phyloP scores from a whole-genome alignment of 2,888 invertebrate species.

The Malacosoma neustria region DNA sequence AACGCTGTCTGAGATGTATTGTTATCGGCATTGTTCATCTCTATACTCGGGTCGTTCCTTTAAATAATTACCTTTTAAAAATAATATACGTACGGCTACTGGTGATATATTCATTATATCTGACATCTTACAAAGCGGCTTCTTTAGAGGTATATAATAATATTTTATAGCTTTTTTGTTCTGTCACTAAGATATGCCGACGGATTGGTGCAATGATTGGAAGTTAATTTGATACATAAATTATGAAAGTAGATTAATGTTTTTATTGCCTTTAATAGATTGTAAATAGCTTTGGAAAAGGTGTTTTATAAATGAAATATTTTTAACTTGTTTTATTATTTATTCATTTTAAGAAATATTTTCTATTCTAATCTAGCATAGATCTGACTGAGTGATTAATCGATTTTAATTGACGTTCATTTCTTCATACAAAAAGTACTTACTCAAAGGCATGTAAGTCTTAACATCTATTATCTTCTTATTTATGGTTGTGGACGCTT shows the following conservation, averaged over 20 bases:
- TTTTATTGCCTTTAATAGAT: neutral
- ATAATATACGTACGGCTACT: slow-evolving; percentile 61
- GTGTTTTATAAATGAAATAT: too few relatives aligned
- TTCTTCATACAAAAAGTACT: too few relatives aligned
- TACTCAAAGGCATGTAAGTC: too few relatives aligned
- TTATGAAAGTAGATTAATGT: neutral
- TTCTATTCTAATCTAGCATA: too few relatives aligned
- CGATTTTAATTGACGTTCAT: too few relatives aligned
- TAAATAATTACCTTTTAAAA: slow-evolving; percentile 71
- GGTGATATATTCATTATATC: slow-evolving; percentile 72
- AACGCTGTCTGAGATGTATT: slow-evolving; percentile 71
- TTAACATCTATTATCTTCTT: too few relatives aligned
- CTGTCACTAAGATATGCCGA: slow-evolving; percentile 10
- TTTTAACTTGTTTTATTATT: too few relatives aligned
- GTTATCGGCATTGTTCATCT: slow-evolving; percentile 70
- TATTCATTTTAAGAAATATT: too few relatives aligned
- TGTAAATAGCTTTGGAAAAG: too few relatives aligned
- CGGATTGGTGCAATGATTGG: slow-evolving; percentile 1
- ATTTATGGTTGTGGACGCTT: too few relatives aligned
- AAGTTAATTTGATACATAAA: neutral
- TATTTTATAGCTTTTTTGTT: slow-evolving; percentile 41
- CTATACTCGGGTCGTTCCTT: slow-evolving; percentile 63
- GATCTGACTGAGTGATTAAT: too few relatives aligned
- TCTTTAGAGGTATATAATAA: slow-evolving; percentile 49
- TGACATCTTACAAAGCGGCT: slow-evolving; percentile 66